phyloP scores from a whole-genome alignment of 1,140 invertebrate species.

The Hydropsyche tenuis region DNA sequence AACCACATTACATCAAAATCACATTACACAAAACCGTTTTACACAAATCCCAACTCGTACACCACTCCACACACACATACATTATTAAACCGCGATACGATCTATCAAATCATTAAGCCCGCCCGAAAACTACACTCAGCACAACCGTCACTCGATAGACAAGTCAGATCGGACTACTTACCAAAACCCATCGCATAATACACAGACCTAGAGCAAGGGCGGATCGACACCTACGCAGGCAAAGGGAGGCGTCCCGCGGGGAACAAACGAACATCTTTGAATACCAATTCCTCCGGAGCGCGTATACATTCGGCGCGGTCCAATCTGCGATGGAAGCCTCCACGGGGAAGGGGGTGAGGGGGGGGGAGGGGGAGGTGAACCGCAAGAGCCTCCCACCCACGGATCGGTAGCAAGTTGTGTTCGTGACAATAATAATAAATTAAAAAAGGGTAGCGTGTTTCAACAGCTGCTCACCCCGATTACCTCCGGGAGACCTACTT shows the following conservation, averaged over 20 bases:
- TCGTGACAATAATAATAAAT: conserved; percentile 29
- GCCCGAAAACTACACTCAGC: too few species aligned
- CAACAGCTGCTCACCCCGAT: conserved; percentile 25
- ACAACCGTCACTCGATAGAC: too few species aligned
- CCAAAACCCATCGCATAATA: too few species aligned
- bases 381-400: neutral
- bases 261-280: conserved; percentile 20
- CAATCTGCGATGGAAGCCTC: neutral
- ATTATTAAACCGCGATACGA: too few species aligned
- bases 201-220: too few species aligned
- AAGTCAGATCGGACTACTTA: too few species aligned
- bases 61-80: too few species aligned
- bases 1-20: too few species aligned
- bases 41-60: too few species aligned
- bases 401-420: conserved; percentile 24
- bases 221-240: too few species aligned
- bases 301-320: neutral
- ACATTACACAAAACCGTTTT: too few species aligned
- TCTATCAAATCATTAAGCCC: too few species aligned
- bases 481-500: conserved; percentile 13
- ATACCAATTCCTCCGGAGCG: conserved; percentile 15
- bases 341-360: neutral
- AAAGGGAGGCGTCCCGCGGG: neutral
- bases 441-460: conserved; percentile 26
- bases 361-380: neutral